phyloP scores from a whole-genome alignment of 2,113 vertebrate genomes.

The Balaenoptera acutorostrata region DNA sequence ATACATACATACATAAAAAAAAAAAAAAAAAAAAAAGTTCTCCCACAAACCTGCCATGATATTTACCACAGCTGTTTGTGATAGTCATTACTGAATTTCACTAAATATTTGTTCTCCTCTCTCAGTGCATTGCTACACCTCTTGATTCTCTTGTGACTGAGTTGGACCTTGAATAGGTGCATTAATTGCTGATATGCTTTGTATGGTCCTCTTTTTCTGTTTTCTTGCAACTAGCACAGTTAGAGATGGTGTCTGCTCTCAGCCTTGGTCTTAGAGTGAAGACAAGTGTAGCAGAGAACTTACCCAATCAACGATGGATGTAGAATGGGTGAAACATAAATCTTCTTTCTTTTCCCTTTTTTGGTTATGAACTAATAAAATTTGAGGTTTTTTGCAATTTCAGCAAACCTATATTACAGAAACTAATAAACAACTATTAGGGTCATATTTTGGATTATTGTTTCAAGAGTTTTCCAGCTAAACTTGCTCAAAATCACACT shows the following conservation, averaged over 20 bases:
- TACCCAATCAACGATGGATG: not conserved
- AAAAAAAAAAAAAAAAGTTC: too few species aligned
- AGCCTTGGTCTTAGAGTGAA: not conserved
- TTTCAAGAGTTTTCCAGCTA: not conserved
- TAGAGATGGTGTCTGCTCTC: not conserved
- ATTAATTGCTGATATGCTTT: too few species aligned
- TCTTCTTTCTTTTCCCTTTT: not conserved
- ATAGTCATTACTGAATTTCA: not conserved
- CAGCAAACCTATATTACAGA: not conserved
- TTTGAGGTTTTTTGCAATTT: not conserved
- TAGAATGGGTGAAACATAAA: not conserved
- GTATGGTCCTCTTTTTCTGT: not conserved
- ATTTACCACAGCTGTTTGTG: not conserved
- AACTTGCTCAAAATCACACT: not conserved
- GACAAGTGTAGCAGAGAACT: not conserved
- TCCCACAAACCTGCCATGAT: not conserved
- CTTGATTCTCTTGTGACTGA: not conserved
- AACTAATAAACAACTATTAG: not conserved
- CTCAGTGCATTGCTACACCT: rapidly evolving
- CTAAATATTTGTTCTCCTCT: not conserved
- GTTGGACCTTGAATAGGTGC: not conserved
- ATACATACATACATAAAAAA: too few species aligned
- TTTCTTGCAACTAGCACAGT: not conserved
- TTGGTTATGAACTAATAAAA: not conserved
- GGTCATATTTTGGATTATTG: not conserved